Evolutionary conservation across 2,113 vertebrate genomes (phyloP).

Genomic region (Pipa parva): DNA sequence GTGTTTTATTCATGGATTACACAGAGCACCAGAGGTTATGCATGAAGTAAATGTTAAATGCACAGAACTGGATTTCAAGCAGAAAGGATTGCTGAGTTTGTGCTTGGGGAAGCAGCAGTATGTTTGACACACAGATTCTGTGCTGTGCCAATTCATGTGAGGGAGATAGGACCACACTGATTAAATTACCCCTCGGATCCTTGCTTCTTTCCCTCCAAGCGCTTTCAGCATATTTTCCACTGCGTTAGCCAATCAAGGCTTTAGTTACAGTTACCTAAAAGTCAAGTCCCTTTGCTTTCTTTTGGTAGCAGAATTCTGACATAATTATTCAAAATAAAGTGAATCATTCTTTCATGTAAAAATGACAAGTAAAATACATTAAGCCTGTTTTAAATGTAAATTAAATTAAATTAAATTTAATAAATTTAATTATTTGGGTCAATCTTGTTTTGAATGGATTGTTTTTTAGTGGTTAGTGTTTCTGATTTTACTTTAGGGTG

Average conservation of each 20-base stretch:
- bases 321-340: no score
- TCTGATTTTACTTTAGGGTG: no score
- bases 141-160: constrained; percentile 56
- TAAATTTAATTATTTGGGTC: no score
- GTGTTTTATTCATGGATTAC: constrained; percentile 4
- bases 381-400: no score
- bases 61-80: constrained; percentile 31
- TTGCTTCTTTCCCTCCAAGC: constrained; percentile 53
- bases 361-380: no score
- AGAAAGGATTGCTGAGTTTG: constrained; percentile 40
- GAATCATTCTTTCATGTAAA: no score
- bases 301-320: constrained; percentile 18
- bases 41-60: constrained; percentile 17
- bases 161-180: constrained; percentile 54
- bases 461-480: no score
- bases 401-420: no score
- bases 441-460: no score
- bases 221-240: constrained; percentile 59
- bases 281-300: constrained; percentile 49
- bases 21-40: constrained; percentile 26
- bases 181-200: constrained; percentile 59
- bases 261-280: constrained; percentile 60
- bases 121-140: constrained; percentile 58
- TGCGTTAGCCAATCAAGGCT: constrained; percentile 56
- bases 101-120: constrained; percentile 53